Base-by-base conservation (phyloP, 2,113 vertebrate species). In the Myiozetetes cayanensis region DNA sequence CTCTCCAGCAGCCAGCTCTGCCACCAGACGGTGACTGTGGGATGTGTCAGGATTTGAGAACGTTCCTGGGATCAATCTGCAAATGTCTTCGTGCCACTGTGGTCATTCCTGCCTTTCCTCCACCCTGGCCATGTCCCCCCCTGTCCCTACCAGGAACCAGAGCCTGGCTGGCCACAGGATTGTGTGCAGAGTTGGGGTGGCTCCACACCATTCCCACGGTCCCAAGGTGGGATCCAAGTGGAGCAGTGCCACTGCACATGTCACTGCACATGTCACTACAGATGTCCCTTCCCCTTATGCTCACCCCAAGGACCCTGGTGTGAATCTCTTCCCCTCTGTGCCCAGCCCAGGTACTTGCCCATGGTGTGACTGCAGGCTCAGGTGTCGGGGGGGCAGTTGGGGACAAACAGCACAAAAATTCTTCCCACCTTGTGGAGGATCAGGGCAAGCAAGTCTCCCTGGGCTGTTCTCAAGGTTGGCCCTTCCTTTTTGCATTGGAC, bases 11-110 rank as follows among this genome's bases (percentile, higher is more conserved):
- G 62, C 53, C 65, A 82, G 75, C 30, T 85, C 73, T 92, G 82
- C 75, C 86, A 65, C 66, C 53, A 73, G 83, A 72, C 1, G 8
- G 83, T 62, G 53, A 59, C 58, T 43, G 1, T 21, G 50, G 63
- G 37, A 39, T 76, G 28, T n/a, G 67, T 53, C 50, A 61, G 79
- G 71, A 8, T 76, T 76, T 73, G n/a, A 59, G 65, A 66, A 50
- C 0, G 4, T 49, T 67, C 50, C 44, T 75, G 53, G 52, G 49
- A 79, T 43, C 66, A 8, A 19, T 14, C 47, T 89, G 81, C 25
- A 30, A 46, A 30, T 30, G 70, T 39, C 58, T 15, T 20, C 2
- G 2, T 1, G 4, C 30, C 5, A 13, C 20, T 4, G 0, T 5
- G 39, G 23, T 33, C 39, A 30, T 16, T 33, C 16, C 9, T 70